Conservation (phyloP, 2,797 vertebrate genomes). For the Vultur gryphus region DNA sequence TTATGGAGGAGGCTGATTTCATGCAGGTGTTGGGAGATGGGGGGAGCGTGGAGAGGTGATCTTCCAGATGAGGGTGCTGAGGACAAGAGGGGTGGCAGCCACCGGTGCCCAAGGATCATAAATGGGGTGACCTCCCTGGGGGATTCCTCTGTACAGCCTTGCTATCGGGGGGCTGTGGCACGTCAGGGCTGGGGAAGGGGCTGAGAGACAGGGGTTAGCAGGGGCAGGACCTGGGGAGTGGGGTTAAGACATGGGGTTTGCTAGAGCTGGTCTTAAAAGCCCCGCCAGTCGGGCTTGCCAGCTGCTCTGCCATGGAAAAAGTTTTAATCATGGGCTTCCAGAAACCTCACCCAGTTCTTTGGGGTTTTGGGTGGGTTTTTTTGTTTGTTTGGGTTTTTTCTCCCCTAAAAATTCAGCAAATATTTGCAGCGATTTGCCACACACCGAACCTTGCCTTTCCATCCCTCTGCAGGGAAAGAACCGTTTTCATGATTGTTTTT, state of each 20-base stretch:
- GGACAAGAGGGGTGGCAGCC: neutral
- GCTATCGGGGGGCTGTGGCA: neutral
- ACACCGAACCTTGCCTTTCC: neutral
- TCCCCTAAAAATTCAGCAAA: neutral
- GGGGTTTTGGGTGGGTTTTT: neutral
- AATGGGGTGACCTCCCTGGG: accelerated
- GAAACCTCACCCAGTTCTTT: neutral
- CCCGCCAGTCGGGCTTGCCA: neutral
- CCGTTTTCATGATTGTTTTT: neutral
- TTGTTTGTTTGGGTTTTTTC: neutral
- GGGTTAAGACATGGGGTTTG: neutral
- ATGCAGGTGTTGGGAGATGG: neutral
- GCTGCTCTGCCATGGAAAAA: neutral
- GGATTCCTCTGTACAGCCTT: neutral
- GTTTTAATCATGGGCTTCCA: neutral
- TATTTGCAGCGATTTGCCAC: accelerated
- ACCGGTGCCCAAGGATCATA: neutral
- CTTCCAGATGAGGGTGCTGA: neutral
- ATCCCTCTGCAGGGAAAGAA: neutral
- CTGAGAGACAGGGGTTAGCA: neutral
- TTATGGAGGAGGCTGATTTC: neutral
- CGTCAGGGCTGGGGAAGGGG: neutral
- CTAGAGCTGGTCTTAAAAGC: neutral
- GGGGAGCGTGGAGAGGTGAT: neutral
- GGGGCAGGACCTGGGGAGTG: neutral